Conservation (phyloP, 2,113 vertebrate genomes). For the Phaetusa simplex region DNA sequence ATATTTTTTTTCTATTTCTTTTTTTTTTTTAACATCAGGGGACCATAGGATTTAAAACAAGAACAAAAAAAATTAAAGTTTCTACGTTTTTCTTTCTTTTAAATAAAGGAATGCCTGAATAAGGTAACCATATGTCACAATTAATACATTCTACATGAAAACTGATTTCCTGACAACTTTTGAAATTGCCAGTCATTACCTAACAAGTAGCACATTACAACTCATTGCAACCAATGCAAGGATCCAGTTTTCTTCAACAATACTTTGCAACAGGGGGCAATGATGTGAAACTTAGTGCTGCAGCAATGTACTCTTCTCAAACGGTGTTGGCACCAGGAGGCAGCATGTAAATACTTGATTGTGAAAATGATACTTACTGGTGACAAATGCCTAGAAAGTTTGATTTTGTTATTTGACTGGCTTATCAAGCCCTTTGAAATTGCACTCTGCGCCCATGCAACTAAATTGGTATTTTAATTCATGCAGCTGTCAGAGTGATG, state of each 20-base stretch:
- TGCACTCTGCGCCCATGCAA: neutral
- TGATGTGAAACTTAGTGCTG: neutral
- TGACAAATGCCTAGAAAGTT: neutral
- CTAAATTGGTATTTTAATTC: neutral
- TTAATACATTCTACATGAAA: neutral
- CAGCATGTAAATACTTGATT: neutral
- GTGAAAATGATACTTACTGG: neutral
- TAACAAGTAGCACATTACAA: neutral
- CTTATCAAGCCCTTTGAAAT: neutral
- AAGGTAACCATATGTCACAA: neutral
- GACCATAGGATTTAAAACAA: neutral
- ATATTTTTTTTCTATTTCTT: neutral
- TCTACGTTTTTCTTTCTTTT: neutral
- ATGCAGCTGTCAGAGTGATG: neutral
- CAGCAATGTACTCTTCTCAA: neutral
- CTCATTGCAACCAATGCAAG: neutral
- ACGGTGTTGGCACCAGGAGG: neutral
- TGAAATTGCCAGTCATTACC: neutral
- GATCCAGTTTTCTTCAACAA: neutral
- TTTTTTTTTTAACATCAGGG: neutral
- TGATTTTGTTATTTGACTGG: neutral
- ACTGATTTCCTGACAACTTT: neutral
- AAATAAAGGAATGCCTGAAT: neutral
- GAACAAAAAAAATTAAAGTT: neutral
- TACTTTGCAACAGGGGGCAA: neutral